phyloP scores from a whole-genome alignment of 2,888 invertebrate genomes.

The Metellina segmentata region DNA sequence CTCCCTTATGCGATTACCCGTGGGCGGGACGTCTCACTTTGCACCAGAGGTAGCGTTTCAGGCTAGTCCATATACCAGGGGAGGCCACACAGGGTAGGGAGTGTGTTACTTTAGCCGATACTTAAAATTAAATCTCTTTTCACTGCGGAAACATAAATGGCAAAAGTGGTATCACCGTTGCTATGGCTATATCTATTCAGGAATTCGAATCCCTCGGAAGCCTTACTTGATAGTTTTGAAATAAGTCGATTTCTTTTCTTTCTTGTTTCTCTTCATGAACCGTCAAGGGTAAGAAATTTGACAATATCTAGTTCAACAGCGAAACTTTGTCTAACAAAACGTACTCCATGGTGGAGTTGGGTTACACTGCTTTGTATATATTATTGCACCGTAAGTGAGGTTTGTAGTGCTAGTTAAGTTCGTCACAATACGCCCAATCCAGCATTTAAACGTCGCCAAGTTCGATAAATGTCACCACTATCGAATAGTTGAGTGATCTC shows the following conservation, averaged over 20 bases:
- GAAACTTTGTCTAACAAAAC: no score
- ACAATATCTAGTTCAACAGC: no score
- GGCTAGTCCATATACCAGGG: neutral
- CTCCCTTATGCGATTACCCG: slow-evolving; percentile 9
- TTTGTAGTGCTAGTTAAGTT: no score
- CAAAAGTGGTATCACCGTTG: neutral
- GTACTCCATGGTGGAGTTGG: no score
- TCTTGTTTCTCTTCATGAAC: no score
- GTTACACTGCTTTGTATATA: no score
- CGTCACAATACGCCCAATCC: no score
- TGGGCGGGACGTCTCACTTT: neutral
- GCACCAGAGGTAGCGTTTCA: neutral
- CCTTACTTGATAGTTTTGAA: neutral
- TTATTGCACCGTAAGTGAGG: no score
- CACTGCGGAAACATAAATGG: neutral
- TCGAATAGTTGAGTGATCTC: no score
- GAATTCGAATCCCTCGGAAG: neutral
- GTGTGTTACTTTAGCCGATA: neutral
- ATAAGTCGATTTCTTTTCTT: neutral
- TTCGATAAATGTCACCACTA: no score
- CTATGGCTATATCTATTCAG: neutral
- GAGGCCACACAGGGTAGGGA: neutral
- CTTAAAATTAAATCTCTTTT: neutral
- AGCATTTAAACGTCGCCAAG: no score
- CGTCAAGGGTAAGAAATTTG: no score